These are phyloP conservation scores for Apogon talboti DNA, from an alignment of 2,797 vertebrate species.

Conservation along the genomic window DNA sequence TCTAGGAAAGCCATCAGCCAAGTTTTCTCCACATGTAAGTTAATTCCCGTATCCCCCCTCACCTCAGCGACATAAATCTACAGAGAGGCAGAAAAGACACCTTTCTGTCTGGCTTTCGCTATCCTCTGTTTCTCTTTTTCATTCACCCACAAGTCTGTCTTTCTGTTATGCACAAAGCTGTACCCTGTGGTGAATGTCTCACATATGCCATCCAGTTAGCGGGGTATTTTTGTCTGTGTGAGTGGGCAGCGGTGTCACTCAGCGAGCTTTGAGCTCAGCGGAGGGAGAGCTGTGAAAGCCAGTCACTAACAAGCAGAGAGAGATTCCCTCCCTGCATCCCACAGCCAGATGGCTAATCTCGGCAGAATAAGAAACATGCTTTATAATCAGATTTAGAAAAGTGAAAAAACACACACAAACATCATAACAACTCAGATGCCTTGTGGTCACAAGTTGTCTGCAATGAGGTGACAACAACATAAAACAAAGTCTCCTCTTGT, in stretches of 20 bases:
- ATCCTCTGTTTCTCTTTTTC: slow-evolving; percentile 56
- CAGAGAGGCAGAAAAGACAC: slow-evolving; percentile 32
- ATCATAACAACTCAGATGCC: slow-evolving; percentile 59
- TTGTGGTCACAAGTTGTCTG: slow-evolving; percentile 57
- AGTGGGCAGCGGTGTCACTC: slow-evolving; percentile 82
- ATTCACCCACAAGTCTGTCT: slow-evolving; percentile 60
- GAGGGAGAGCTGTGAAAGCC: slow-evolving; percentile 78
- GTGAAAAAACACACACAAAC: slow-evolving; percentile 15
- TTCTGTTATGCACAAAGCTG: slow-evolving; percentile 60
- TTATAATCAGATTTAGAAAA: slow-evolving; percentile 68
- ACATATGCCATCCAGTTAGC: slow-evolving; percentile 80
- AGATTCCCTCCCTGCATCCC: slow-evolving; percentile 68
- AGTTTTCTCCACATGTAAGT: slow-evolving; percentile 55
- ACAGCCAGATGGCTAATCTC: slow-evolving; percentile 81
- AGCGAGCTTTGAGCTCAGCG: slow-evolving; percentile 75
- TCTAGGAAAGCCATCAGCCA: slow-evolving; percentile 64
- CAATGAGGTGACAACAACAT: slow-evolving; percentile 63
- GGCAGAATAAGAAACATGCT: slow-evolving; percentile 71
- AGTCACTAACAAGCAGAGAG: slow-evolving; percentile 80
- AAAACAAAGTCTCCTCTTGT: slow-evolving; percentile 61
- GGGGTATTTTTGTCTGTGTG: slow-evolving; percentile 79
- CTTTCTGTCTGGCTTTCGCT: slow-evolving; percentile 44
- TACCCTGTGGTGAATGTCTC: slow-evolving; percentile 72
- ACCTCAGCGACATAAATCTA: slow-evolving; percentile 43
- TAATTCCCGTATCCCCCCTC: slow-evolving; percentile 48